Base-by-base conservation (phyloP, 2,113 vertebrate species). In the Erythrolamprus reginae region DNA sequence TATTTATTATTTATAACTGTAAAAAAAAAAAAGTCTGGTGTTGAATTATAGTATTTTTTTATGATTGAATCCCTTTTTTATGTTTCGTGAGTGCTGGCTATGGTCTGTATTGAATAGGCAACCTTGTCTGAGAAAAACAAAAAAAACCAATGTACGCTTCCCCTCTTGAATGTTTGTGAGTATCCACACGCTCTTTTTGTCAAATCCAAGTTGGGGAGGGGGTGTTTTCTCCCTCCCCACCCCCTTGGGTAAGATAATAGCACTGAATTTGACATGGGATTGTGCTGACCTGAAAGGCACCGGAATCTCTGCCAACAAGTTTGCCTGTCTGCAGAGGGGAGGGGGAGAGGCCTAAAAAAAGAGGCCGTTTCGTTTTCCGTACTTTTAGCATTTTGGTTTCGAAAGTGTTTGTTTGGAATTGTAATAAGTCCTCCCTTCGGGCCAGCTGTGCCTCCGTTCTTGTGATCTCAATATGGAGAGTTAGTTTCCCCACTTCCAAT, bases 1-100 rank as follows among this genome's bases (percentile, higher is more conserved):
- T 97, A 96, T 97, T 97, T 97, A 96, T 96, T 97, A 96, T 97
- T 97, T 97, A 95, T 96, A 95, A 96, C 61, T 95, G 93, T 96
- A 95, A 91, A 97, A 91, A 77, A 45, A 45, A 91, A 96, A 88
- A 89, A 95, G 95, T 94, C 97, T 94, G 96, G 95, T 97, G 94
- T 93, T 95, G 94, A 93, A 95, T 96, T 96, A 95, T 93, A 96
- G 95, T 96, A 96, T 96, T 96, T 96, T 96, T 96, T 96, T 96
- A 96, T 96, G 96, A 96, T 95, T 96, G 94, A 96, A 92, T 93
- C 94, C 92, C 95, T 94, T 96, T 96, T 96, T 94, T 95, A 92
- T 96, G 95, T 96, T 96, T 90, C 42, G 93, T 94, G 91, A 92
- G 95, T 93, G 93, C 93, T 96, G 92, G 93, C 93, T 94, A 94